Base-by-base conservation (phyloP, 2,113 vertebrate genomes). In the Brachyhypopomus occidentalis region DNA sequence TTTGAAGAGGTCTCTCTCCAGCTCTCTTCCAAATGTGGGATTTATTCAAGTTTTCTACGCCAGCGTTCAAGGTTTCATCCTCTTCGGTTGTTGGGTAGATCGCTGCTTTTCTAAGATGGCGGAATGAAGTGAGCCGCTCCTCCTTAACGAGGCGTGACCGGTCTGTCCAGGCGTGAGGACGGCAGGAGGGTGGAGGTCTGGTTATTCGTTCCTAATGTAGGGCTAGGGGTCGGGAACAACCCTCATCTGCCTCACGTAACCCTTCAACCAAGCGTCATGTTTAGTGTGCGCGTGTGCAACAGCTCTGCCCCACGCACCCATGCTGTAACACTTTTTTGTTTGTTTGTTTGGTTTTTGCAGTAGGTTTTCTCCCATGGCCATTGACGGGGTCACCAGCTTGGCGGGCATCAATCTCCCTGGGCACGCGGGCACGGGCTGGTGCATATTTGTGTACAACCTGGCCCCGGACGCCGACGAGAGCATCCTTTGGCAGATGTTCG, bases 401-500 rank as follows among this genome's bases (percentile, higher is more conserved):
- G 96, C 97, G 0, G 98, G 98, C 91, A 98, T 99, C 91, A 98
- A 98, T 90, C 96, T 99, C 92, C 97, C 98, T 2, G 97, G 96
- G 71, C 97, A 98, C 30, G 95, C 97, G 2, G 94, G 97, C 88
- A 97, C 96, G 3, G 97, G 97, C 84, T 99, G 98, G 98, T 99
- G 98, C 85, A 99, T 99, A 93, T 99, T 99, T 87, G 98, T 99
- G 76, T 99, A 99, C 93, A 99, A 99, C 90, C 92, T 99, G 92
- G 97, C 97, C 58, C 97, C 97, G 1, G 98, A 99, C 38, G 97
- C 98, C 23, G 98, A 99, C 25, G 97, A 99, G 87, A 99, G 97
- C 92, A 97, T 99, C 92, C 95, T 99, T 79, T 99, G 98, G 98
- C 97, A 99, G 92, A 99, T 99, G 98, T 99, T 99, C 81, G 97